Evolutionary conservation across 2,888 invertebrate species (phyloP).

Genomic region (Hyposoter didymator): DNA sequence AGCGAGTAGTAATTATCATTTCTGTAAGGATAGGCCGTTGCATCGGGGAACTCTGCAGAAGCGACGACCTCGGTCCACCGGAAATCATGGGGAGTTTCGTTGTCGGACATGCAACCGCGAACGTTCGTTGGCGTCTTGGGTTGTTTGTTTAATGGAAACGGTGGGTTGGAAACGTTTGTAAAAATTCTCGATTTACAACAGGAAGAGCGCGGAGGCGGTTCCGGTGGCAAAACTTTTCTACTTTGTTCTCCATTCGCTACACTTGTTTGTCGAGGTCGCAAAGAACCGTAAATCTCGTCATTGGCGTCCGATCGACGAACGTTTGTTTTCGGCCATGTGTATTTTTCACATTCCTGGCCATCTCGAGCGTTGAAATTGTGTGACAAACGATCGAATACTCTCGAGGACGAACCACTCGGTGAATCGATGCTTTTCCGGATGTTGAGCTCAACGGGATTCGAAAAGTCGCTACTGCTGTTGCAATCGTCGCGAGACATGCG

Average conservation of each 20-base stretch:
- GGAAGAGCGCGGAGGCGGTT: constrained; percentile 93
- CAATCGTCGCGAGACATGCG: constrained; percentile 86
- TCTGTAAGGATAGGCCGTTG: background rate
- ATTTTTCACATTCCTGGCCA: constrained; percentile 40
- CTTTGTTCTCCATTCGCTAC: background rate
- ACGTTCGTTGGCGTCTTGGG: background rate
- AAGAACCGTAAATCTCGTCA: constrained; percentile 46
- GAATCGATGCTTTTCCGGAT: background rate
- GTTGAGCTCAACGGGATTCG: constrained; percentile 20
- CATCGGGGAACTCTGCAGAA: background rate
- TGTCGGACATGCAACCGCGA: constrained; percentile 60
- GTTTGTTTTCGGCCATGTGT: constrained; percentile 35
- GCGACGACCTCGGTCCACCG: constrained; percentile 9
- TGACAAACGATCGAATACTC: background rate
- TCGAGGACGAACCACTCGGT: constrained; percentile 6
- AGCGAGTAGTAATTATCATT: constrained; percentile 57
- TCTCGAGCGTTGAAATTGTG: constrained; percentile 43
- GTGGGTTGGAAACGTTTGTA: constrained; percentile 51
- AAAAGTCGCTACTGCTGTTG: constrained; percentile 51
- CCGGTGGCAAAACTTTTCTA: constrained; percentile 86
- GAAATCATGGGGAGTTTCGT: constrained; percentile 38
- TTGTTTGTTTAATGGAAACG: constrained; percentile 25
- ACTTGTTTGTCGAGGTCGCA: constrained; percentile 5
- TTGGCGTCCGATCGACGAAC: constrained; percentile 8
- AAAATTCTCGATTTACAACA: constrained; percentile 83